phyloP scores from a whole-genome alignment of 2,888 invertebrate species.

The Drosophila dives region DNA sequence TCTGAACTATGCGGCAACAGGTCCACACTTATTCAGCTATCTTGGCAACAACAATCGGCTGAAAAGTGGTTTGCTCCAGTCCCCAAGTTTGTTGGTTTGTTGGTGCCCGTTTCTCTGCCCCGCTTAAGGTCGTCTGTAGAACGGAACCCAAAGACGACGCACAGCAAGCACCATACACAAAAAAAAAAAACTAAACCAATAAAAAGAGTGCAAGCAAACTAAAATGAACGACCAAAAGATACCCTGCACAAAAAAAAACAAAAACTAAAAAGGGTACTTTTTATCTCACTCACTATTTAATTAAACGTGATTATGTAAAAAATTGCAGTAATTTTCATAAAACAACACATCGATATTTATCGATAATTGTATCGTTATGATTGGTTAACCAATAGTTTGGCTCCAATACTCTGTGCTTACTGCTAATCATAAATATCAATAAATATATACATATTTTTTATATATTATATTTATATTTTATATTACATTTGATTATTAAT shows the following conservation, averaged over 20 bases:
- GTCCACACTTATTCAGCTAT: constrained; percentile 43
- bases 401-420: background rate
- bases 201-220: background rate
- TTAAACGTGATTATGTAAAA: background rate
- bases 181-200: constrained; percentile 21
- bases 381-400: background rate
- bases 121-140: constrained; percentile 80
- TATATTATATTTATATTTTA: background rate
- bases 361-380: background rate
- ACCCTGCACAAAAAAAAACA: background rate
- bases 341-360: background rate
- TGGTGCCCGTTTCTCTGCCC: constrained; percentile 50
- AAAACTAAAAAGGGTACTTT: background rate
- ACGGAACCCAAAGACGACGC: constrained; percentile 67
- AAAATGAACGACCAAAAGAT: background rate
- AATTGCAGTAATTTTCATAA: background rate
- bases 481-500: background rate
- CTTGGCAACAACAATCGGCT: constrained; percentile 26
- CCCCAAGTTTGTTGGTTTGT: constrained; percentile 65
- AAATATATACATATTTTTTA: no score
- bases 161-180: background rate
- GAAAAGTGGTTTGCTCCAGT: constrained; percentile 76
- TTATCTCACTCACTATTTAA: background rate
- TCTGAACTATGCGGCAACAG: constrained; percentile 71
- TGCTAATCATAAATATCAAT: background rate